Base-by-base conservation (phyloP, 2,888 invertebrate genomes). In the Horisme vitalbata region DNA sequence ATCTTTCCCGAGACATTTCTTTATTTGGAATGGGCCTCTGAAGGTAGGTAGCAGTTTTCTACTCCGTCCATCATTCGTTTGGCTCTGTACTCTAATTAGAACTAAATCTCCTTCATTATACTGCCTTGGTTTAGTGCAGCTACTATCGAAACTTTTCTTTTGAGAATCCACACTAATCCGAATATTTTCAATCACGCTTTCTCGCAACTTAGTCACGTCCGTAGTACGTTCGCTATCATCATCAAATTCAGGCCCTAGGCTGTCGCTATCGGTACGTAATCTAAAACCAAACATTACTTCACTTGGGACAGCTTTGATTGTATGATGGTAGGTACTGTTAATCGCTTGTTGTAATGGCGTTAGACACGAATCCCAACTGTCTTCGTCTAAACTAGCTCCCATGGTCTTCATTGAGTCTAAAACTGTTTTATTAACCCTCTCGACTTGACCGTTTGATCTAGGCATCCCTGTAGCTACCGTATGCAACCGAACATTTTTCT, bases 271-370 rank as follows among this genome's bases (percentile, higher is more conserved):
- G 0, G 23, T 33, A 3, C 49, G 41, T 9, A 57, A 7, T 7
- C 57, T 20, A 36, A 62, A 58, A 1, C 60, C 53, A 13, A 66
- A 63, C 43, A 68, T 41, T 0, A 64, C 47, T 23, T 69, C 55
- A 9, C 61, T 53, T 5, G 65, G 68, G 4, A 62, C 53, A 4
- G 59, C 55, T 12, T 53, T 46, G 3, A 49, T 65, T 21, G 60
- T 63, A 36, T 52, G 55, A 26, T 64, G 61, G 0, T 48, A 12
- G 0, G 60, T 61, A 37, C 66, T 61, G 38, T 69, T 71, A 5
- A 70, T 43, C 2, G 59, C 71, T 52, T 65, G 67, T 9, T 68
- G 59, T 30, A 69, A 44, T 0, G 46, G 41, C 11, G 57, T 62
- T 4, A 72, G 34, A 24, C 39, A 51, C 11, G 57, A 43, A 18